Evolutionary conservation across 37 sponge, comb jelly and placozoan species (phyloP).

Genomic region (Beroe forskalii): DNA sequence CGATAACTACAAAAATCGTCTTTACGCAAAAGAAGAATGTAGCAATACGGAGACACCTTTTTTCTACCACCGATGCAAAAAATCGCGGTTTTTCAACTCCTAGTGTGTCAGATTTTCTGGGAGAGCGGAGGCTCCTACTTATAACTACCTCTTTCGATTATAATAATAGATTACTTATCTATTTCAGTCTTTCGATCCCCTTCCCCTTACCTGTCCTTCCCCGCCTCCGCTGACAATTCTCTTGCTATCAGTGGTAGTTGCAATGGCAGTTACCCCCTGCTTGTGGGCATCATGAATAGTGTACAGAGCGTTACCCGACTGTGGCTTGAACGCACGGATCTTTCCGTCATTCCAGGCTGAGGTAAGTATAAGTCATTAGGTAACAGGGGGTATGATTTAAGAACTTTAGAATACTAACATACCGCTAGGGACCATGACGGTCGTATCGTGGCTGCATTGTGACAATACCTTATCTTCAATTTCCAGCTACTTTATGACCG

Average conservation of each 20-base stretch:
- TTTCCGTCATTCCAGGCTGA: constrained; percentile 98
- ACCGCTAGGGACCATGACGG: too few relatives aligned
- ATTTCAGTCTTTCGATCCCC: too few relatives aligned
- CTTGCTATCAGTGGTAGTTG: constrained; percentile 74
- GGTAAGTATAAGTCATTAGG: neutral
- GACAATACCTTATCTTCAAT: neutral
- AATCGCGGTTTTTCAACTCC: neutral
- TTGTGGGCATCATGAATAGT: constrained; percentile 96
- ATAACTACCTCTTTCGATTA: too few relatives aligned
- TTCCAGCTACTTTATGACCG: neutral
- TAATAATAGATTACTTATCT: neutral
- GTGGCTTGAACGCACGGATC: constrained; percentile 86
- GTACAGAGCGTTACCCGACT: constrained; percentile 85
- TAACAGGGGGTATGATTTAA: too few relatives aligned
- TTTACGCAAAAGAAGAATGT: too few relatives aligned
- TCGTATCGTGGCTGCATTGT: neutral
- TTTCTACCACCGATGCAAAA: too few relatives aligned
- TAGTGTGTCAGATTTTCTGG: too few relatives aligned
- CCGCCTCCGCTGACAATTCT: constrained; percentile 94
- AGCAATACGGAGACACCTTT: too few relatives aligned
- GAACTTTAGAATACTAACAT: too few relatives aligned
- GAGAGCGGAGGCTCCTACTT: too few relatives aligned
- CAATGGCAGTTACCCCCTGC: constrained; percentile 93
- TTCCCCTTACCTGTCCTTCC: constrained; percentile 88
- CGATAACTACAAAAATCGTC: too few relatives aligned